Evolutionary conservation across 2,797 vertebrate genomes (phyloP), one percentile per base, ranked within the genome.

Genomic region (Rachycentron canadum): DNA sequence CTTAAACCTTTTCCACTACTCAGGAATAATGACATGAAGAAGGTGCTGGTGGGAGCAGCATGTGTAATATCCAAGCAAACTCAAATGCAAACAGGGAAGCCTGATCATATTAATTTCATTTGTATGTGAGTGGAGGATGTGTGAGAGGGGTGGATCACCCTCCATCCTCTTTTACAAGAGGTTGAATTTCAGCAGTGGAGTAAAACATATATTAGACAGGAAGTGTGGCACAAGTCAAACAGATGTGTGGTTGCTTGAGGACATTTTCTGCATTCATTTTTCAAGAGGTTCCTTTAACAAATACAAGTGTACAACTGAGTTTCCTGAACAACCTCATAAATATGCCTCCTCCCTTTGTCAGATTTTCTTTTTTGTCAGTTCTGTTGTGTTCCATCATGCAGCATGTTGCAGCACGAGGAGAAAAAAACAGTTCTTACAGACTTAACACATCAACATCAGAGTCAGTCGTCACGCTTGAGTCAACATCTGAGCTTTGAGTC

Each of bases 241-340:
- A 90, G 79, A 88, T 89, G 83, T 86, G 66, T 49, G 47, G 47
- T 64, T 56, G 68, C 89, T 86, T 73, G 41, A 74, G 75, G 82
- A 85, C 36, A 87, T 78, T 63, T 74, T 21, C 12, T 32, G 38
- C 49, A 28, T 76, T 74, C 3, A 23, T 61, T 78, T 78, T 78
- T 25, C 34, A 58, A 34, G 28, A 62, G 53, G 45, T 72, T 76
- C 63, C 32, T 67, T 32, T 28, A 49, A 76, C 53, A 85, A 76
- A 81, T 83, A 41, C 66, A 88, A 61, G 26, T 69, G 19, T 68
- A 34, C 19, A 17, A 58, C 41, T 69, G 50, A 63, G 7, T 75
- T 57, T 53, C 30, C 30, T 50, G 23, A 43, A 45, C 43, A 79
- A 68, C 41, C 56, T 70, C 68, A 83, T 78, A 52, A 81, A 85